These are phyloP conservation scores for Pogona vitticeps DNA, from an alignment of 2,113 vertebrate genomes.

Conservation along the genomic window DNA sequence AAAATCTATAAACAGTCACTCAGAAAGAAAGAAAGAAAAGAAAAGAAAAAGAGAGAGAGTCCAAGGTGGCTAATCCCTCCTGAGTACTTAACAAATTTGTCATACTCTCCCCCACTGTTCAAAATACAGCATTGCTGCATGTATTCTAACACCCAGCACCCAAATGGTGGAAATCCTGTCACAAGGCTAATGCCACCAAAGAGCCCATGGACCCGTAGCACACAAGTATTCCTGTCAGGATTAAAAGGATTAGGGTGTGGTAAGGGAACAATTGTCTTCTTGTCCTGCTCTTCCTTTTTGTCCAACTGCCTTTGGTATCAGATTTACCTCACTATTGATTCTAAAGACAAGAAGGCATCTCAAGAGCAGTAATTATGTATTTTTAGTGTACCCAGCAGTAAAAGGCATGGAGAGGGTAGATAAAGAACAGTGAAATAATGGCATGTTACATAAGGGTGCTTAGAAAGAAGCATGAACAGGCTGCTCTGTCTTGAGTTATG, in stretches of 20 bases:
- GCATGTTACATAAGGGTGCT: conserved; percentile 23
- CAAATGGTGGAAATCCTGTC: not conserved
- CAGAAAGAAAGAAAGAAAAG: no score
- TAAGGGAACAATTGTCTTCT: conserved; percentile 27
- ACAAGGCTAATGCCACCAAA: conserved; percentile 30
- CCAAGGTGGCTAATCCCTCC: no score
- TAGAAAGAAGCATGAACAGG: conserved; percentile 22
- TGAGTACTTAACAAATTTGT: no score
- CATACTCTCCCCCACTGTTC: no score
- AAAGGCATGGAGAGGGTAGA: conserved; percentile 1
- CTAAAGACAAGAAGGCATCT: conserved; percentile 6
- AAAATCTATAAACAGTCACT: no score
- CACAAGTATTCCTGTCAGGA: accelerated
- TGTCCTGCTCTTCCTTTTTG: conserved; percentile 25
- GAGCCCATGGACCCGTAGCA: not conserved
- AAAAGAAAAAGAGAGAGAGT: no score
- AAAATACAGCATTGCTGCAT: no score
- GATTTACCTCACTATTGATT: conserved; percentile 6
- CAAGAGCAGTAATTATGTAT: conserved; percentile 7
- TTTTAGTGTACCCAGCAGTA: conserved; percentile 17
- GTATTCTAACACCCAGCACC: no score
- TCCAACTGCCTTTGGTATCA: not conserved
- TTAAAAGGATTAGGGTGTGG: not conserved
- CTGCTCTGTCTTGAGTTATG: conserved; percentile 11
- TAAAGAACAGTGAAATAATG: conserved; percentile 27